Evolutionary conservation across 1,140 invertebrate species (phyloP).

Genomic region (Drosophila gunungcola): DNA sequence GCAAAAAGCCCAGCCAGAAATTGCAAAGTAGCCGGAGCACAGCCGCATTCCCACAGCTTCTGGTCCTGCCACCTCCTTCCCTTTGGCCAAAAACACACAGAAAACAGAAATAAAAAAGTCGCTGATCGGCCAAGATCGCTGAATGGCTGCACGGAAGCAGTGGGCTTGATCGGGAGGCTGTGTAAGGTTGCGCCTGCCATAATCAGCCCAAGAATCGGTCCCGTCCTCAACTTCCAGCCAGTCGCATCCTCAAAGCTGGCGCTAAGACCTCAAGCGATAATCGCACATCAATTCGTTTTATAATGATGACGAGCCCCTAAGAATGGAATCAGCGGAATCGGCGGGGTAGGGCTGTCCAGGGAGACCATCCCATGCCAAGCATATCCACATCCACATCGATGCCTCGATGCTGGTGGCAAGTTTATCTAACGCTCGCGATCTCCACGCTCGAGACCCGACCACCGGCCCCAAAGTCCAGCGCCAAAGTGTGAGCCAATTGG

Average conservation of each 20-base stretch:
- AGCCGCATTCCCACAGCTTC: constrained; percentile 69
- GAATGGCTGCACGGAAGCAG: constrained; percentile 37
- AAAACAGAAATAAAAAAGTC: background rate
- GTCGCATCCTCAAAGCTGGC: constrained; percentile 53
- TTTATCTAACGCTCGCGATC: constrained; percentile 77
- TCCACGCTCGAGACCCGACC: constrained; percentile 38
- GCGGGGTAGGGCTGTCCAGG: background rate
- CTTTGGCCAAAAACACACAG: constrained; percentile 11
- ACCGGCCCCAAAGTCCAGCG: constrained; percentile 38
- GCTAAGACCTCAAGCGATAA: constrained; percentile 80
- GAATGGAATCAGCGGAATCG: background rate
- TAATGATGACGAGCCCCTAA: constrained; percentile 72
- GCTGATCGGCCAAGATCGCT: background rate
- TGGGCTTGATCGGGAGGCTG: constrained; percentile 43
- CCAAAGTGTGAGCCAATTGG: constrained; percentile 80
- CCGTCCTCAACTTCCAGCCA: constrained; percentile 19
- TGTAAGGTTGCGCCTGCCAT: constrained; percentile 67
- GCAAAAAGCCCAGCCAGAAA: constrained; percentile 54
- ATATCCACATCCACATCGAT: background rate
- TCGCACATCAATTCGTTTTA: constrained; percentile 81
- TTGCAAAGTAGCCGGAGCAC: constrained; percentile 64
- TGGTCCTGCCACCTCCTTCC: constrained; percentile 4
- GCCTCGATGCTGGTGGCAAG: constrained; percentile 71
- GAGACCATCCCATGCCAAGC: constrained; percentile 5
- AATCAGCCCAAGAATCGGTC: constrained; percentile 50